Evolutionary conservation across 2,888 invertebrate genomes (phyloP).

Genomic region (Clistopyga incitator): DNA sequence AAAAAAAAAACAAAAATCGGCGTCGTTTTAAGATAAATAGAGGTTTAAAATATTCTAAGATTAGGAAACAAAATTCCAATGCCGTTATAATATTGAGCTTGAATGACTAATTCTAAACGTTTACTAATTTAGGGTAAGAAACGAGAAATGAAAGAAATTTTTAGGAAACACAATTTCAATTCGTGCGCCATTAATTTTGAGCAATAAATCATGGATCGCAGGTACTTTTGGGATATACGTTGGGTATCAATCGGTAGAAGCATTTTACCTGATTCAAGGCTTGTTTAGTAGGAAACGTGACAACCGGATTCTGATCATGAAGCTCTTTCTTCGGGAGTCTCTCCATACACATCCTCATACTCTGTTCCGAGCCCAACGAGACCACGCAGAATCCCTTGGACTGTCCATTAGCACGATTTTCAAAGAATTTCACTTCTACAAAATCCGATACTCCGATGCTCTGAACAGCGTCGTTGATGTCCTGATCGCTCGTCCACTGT

Average conservation of each 20-base stretch:
- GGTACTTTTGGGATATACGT: no score
- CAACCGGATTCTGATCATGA: slow-evolving; percentile 97
- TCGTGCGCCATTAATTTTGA: no score
- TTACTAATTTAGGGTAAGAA: no score
- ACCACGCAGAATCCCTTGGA: slow-evolving; percentile 99
- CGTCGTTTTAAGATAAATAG: no score
- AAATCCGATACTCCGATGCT: slow-evolving; percentile 96
- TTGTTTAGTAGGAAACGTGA: slow-evolving; percentile 97
- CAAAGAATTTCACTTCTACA: slow-evolving; percentile 99
- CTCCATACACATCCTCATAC: slow-evolving; percentile 95
- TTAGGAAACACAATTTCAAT: no score
- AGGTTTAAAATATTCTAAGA: no score
- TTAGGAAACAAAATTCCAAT: no score
- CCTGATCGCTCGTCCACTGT: slow-evolving; percentile 99
- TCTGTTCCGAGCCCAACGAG: slow-evolving; percentile 96
- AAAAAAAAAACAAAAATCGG: no score
- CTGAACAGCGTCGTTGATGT: slow-evolving; percentile 95
- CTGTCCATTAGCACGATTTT: slow-evolving; percentile 99
- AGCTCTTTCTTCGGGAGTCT: slow-evolving; percentile 97
- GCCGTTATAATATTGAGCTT: no score
- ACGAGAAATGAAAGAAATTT: no score
- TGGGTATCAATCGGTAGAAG: neutral
- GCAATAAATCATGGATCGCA: no score
- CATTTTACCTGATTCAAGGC: slow-evolving; percentile 87
- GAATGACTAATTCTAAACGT: no score